These are phyloP conservation scores for Montifringilla adamsi DNA, from an alignment of 2,113 vertebrate genomes.

Conservation along the genomic window DNA sequence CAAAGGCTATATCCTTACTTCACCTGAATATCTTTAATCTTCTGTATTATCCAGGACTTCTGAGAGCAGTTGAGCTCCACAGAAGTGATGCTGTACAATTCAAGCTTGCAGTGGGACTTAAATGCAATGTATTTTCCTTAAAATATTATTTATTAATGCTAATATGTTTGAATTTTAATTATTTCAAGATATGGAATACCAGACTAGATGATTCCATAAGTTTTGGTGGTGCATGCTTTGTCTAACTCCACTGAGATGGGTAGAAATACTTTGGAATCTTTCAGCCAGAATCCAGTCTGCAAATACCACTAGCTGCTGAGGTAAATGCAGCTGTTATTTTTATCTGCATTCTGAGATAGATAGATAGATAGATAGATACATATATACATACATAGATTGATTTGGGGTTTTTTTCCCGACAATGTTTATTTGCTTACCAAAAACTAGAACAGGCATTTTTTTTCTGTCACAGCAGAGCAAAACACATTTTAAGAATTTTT, in stretches of 20 bases:
- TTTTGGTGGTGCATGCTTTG: neutral
- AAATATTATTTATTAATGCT: neutral
- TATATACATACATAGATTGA: neutral
- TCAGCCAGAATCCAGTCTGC: neutral
- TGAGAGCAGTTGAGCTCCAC: neutral
- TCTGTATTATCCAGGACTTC: neutral
- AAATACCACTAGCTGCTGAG: neutral
- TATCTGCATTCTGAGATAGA: neutral
- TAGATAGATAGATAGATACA: neutral
- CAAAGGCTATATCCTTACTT: neutral
- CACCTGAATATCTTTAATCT: neutral
- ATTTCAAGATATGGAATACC: neutral
- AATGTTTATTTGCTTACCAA: neutral
- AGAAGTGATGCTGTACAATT: neutral
- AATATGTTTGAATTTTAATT: neutral
- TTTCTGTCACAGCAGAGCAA: neutral
- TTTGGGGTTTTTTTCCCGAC: accelerated
- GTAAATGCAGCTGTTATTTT: neutral
- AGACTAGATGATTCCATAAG: neutral
- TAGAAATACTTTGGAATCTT: neutral
- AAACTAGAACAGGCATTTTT: neutral
- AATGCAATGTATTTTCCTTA: neutral
- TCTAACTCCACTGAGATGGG: neutral
- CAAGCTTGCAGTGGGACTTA: neutral
- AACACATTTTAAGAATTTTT: slow-evolving; percentile 2